Evolutionary conservation across 2,113 vertebrate genomes (phyloP).

Genomic region (Antechinus flavipes): DNA sequence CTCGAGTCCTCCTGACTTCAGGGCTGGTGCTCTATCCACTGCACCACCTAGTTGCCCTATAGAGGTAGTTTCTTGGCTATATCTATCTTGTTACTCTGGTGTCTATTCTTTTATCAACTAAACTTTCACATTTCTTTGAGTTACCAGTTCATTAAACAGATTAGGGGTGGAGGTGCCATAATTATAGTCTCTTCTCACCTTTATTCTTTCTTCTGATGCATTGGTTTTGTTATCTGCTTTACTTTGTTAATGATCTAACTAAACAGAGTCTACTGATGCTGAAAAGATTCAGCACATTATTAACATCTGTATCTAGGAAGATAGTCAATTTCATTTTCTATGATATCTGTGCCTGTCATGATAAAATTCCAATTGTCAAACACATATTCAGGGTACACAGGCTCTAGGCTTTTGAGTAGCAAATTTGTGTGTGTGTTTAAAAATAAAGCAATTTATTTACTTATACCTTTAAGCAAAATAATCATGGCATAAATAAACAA

Average conservation of each 20-base stretch:
- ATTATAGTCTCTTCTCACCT: neutral
- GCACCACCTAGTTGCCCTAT: too few relatives aligned
- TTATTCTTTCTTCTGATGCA: neutral
- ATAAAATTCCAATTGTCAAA: neutral
- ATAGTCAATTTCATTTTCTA: neutral
- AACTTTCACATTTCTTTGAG: neutral
- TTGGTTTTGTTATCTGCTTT: neutral
- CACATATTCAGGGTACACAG: neutral
- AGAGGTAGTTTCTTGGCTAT: neutral
- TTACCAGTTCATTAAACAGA: neutral
- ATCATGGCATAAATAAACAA: neutral
- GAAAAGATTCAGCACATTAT: neutral
- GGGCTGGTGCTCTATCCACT: too few relatives aligned
- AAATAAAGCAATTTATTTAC: constrained; percentile 74
- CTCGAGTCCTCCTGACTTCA: too few relatives aligned
- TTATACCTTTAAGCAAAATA: constrained; percentile 63
- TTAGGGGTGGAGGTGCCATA: neutral
- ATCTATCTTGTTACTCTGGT: neutral
- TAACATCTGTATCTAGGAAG: neutral
- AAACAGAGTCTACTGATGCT: neutral
- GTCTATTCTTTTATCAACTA: neutral
- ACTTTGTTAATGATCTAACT: neutral
- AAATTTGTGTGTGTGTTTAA: constrained; percentile 20
- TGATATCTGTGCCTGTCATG: neutral
- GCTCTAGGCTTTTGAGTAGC: neutral